Evolutionary conservation across 2,797 vertebrate species (phyloP), one percentile per base, ranked within the genome.

Genomic region (Discoglossus pictus): DNA sequence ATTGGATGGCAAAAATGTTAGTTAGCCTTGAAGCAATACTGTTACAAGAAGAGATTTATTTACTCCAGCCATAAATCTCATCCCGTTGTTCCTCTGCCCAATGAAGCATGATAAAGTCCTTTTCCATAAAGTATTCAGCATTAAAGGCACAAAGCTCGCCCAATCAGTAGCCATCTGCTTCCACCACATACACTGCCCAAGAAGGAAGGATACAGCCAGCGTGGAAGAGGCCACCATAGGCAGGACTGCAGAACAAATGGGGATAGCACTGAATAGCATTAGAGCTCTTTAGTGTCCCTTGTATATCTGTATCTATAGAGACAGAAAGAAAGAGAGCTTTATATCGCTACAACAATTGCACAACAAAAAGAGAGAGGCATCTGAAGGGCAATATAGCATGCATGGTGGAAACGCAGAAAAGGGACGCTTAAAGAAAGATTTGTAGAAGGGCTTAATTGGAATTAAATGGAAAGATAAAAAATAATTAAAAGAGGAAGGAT

Each of bases 81-180:
- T 70, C 74, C 80, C 73, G 79, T 84, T 87, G 86, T 84, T 83
- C 86, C 83, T 82, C 84, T 90, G 89, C 80, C 80, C 87, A 89
- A 82, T 56, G 79, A 87, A 89, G 89, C 91, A 88, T 91, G 88
- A 87, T 87, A 84, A 91, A 90, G 86, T 82, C 86, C 85, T 87
- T 91, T 87, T 87, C 89, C 88, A 91, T 91, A 90, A 90, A 92
- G 87, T 90, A 89, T 87, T 89, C 86, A 89, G 87, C 79, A 85
- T 89, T 84, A 88, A 83, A 86, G 80, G 81, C 83, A 90, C 89
- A 90, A 88, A 90, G 90, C 89, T 88, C 84, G 79, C 89, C 88
- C 89, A 88, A 89, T 91, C 90, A 91, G 88, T 78, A 83, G 89
- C 92, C 92, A 94, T 93, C 92, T 93, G 92, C 89, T 93, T 89